Percentiles rank a stretch among this genome's conserved stretches.
Evolutionary conservation across 1,140 invertebrate species (phyloP).

Genomic region (Phthorimaea operculella): DNA sequence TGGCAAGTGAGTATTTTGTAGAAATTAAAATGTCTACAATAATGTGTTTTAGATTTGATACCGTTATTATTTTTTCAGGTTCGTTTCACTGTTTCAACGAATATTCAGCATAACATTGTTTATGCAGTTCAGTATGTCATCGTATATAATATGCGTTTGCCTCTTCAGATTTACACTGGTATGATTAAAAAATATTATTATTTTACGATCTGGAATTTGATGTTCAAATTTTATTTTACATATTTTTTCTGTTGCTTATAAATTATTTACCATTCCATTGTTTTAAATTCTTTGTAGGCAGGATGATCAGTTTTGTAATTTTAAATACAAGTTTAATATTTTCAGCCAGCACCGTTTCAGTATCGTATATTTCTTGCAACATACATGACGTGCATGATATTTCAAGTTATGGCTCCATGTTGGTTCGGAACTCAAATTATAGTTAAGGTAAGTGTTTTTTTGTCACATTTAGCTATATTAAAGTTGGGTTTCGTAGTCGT

Average conservation of each 20-base stretch:
- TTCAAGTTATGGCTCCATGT: slow-evolving; percentile 43
- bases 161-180: slow-evolving; percentile 51
- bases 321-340: not conserved
- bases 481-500: too few species aligned
- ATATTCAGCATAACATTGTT: slow-evolving; percentile 41
- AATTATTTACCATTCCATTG: too few species aligned
- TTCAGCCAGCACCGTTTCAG: slow-evolving; percentile 32
- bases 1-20: slow-evolving; percentile 26
- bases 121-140: slow-evolving; percentile 40
- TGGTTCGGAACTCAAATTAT: slow-evolving; percentile 47
- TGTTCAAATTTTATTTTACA: not conserved
- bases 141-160: slow-evolving; percentile 43
- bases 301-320: too few species aligned
- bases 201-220: not conserved
- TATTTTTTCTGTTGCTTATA: too few species aligned
- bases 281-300: too few species aligned
- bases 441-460: slow-evolving; percentile 30
- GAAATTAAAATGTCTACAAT: not conserved
- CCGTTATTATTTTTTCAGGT: slow-evolving; percentile 28
- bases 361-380: slow-evolving; percentile 42
- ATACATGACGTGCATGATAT: slow-evolving; percentile 40
- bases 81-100: slow-evolving; percentile 36
- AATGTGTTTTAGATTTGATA: not conserved
- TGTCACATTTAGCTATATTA: not conserved
- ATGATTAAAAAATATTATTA: slow-evolving; percentile 6